phyloP scores from a whole-genome alignment of 2,888 invertebrate species.

The Acanthosepion pharaonis region DNA sequence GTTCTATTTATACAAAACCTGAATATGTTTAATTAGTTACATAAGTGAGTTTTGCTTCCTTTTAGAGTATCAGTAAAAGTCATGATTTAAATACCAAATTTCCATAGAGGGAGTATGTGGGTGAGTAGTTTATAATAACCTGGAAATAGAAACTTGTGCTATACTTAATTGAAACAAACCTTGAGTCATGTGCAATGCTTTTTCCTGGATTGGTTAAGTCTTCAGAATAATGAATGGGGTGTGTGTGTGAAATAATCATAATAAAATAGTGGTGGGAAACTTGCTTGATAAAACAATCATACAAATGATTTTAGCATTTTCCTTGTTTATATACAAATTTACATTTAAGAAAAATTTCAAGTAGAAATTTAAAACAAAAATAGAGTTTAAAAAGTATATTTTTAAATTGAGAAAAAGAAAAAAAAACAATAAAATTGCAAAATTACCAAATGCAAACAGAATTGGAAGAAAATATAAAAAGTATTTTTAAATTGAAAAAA shows the following conservation, averaged over 20 bases:
- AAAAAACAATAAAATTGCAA: neutral
- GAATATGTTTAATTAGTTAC: neutral
- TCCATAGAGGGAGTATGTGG: neutral
- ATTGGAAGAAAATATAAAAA: neutral
- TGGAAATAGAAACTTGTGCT: neutral
- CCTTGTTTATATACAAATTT: neutral
- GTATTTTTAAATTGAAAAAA: neutral
- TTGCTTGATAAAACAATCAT: neutral
- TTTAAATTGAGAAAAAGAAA: neutral
- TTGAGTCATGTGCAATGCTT: neutral
- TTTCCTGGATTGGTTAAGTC: neutral
- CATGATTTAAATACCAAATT: neutral
- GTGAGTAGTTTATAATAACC: neutral
- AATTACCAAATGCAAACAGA: neutral
- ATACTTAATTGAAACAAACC: neutral
- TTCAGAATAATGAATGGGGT: neutral
- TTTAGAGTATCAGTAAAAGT: neutral
- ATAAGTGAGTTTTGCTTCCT: neutral
- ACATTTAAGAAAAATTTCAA: neutral
- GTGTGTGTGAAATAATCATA: neutral
- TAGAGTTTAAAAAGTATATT: neutral
- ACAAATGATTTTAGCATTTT: neutral
- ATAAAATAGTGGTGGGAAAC: neutral
- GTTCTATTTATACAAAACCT: neutral
- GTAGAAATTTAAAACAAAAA: neutral